Evolutionary conservation across 1,140 invertebrate species (phyloP).

Genomic region (Tenebrio molitor): DNA sequence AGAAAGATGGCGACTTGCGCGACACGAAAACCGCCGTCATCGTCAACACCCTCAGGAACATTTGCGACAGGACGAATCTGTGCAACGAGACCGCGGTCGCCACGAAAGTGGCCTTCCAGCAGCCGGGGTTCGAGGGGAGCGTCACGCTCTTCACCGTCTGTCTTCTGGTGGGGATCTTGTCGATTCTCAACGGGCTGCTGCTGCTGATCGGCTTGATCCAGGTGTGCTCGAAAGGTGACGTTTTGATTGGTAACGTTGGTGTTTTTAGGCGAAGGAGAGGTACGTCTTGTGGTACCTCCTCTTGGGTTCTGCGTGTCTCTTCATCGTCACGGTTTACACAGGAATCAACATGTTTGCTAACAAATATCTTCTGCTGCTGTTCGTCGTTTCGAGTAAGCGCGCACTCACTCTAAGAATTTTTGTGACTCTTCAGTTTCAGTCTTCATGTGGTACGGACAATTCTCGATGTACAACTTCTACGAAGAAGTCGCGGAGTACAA

Average conservation of each 20-base stretch:
- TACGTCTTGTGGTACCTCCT: constrained; percentile 51
- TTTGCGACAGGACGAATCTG: not conserved
- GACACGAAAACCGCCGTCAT: no score
- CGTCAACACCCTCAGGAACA: not conserved
- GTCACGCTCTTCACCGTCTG: not conserved
- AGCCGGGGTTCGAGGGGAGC: not conserved
- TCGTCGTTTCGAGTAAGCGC: constrained; percentile 18
- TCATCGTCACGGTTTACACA: constrained; percentile 50
- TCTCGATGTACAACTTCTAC: constrained; percentile 50
- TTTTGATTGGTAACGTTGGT: not conserved
- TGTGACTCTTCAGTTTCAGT: constrained; percentile 26
- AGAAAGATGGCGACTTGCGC: not conserved
- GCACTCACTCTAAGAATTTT: not conserved
- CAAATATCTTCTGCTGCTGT: constrained; percentile 39
- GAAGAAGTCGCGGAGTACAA: constrained; percentile 53
- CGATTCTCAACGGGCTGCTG: not conserved
- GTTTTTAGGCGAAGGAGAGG: constrained; percentile 51
- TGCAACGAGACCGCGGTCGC: not conserved
- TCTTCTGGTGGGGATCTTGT: not conserved
- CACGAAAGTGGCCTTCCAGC: not conserved
- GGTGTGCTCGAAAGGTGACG: not conserved
- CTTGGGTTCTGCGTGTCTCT: constrained; percentile 46
- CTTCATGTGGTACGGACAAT: constrained; percentile 49
- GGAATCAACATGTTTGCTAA: constrained; percentile 49
- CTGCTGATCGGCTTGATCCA: constrained; percentile 3